Base-by-base conservation (phyloP, 1,140 invertebrate species). In the Drosophila busckii region DNA sequence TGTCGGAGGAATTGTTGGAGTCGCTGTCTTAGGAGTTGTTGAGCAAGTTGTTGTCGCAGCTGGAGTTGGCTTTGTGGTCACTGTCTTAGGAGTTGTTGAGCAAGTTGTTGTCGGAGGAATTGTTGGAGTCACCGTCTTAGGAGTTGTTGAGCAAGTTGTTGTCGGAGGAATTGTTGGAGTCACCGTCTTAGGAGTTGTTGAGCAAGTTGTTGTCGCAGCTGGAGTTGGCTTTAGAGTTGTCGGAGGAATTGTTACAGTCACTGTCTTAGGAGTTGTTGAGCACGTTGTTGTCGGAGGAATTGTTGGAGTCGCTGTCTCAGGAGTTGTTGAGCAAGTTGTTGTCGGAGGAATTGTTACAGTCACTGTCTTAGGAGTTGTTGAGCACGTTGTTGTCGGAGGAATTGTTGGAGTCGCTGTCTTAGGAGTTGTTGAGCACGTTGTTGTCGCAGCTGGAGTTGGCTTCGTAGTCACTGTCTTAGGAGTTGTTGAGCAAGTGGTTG, bases 281-380 rank as follows among this genome's bases (percentile, higher is more conserved):
- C 40, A 29, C 5, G 61, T 53, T 2, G 61, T 60, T 2, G 55
- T 65, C 7, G 58, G 38, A 3, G 46, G 44, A 0, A 38, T 45
- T 1, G 46, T 38, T 0, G 56, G 44, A 0, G 55, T 59, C 5
- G 55, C 37, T 0, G 53, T 40, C 0, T 9, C 16, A 1, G 34
- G 31, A 0, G 45, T 37, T 7, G 46, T 41, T 1, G 15, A 34
- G 4, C 34, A 41, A 2, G 58, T 41, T 6, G 48, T 41, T 1
- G 58, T 55, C 0, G 59, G 38, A 2, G 53, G 26, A 0, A 25
- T 22, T 0, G 46, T 28, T 0, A 28, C 20, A 0, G 52, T 55
- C 0, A 38, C 29, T 2, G 46, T 22, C 0, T n/a, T n/a, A n/a
- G n/a, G n/a, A n/a, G 52, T 49, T 3, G 40, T 48, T 7, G 61